phyloP scores from a whole-genome alignment of 2,888 invertebrate genomes.

The Lasioglossum oenotherae region DNA sequence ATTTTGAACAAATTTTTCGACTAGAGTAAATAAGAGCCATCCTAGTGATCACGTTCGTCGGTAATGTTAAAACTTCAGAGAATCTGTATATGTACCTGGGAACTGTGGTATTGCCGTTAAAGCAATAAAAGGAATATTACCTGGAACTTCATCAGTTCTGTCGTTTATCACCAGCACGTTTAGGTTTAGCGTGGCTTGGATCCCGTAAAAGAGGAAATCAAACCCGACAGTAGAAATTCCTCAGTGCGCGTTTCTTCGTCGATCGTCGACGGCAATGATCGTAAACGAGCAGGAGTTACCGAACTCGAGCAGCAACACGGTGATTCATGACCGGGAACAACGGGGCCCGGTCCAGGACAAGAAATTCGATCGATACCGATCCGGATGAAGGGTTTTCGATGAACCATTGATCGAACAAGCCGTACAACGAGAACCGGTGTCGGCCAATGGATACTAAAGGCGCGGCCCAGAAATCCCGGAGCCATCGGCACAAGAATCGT shows the following conservation, averaged over 20 bases:
- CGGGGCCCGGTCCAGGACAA: slow-evolving; percentile 30
- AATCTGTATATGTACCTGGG: neutral
- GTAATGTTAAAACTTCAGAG: neutral
- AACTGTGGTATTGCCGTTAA: neutral
- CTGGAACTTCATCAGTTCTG: slow-evolving; percentile 1
- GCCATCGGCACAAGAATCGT: slow-evolving; percentile 64
- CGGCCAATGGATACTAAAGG: slow-evolving; percentile 64
- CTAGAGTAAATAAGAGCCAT: no score
- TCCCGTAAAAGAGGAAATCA: slow-evolving; percentile 13
- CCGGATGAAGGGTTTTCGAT: slow-evolving; percentile 45
- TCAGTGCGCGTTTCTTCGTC: neutral
- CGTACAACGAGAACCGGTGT: slow-evolving; percentile 22
- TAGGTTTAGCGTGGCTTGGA: neutral
- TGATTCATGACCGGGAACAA: slow-evolving; percentile 51
- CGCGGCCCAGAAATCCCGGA: slow-evolving; percentile 51
- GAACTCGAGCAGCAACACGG: slow-evolving; percentile 27
- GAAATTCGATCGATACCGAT: slow-evolving; percentile 60
- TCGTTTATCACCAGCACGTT: neutral
- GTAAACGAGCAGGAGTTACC: slow-evolving; percentile 11
- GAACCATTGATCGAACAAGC: slow-evolving; percentile 61
- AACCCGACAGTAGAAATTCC: slow-evolving; percentile 6
- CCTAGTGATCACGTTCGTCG: neutral
- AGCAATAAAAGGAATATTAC: neutral
- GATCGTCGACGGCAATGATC: slow-evolving; percentile 16
- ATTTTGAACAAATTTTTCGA: no score